phyloP scores from a whole-genome alignment of 2,888 invertebrate species.

The Acanthopleura granulata region DNA sequence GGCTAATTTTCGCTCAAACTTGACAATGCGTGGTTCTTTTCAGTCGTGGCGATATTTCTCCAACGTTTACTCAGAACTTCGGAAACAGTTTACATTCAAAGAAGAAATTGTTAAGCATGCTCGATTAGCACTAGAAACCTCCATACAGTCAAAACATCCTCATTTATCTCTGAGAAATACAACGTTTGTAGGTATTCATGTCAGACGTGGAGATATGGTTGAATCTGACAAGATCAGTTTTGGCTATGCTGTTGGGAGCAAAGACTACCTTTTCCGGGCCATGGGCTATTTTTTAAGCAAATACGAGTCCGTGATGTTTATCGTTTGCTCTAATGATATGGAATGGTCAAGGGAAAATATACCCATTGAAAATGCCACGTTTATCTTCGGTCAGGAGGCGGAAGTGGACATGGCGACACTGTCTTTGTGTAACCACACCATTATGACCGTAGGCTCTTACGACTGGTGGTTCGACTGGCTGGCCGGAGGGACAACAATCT shows the following conservation, averaged over 20 bases:
- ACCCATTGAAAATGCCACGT: background rate
- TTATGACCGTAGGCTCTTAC: constrained; percentile 64
- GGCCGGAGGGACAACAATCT: constrained; percentile 46
- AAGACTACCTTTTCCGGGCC: constrained; percentile 35
- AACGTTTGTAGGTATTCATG: constrained; percentile 38
- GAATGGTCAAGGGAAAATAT: constrained; percentile 38
- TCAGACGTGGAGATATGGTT: constrained; percentile 43
- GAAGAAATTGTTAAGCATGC: constrained; percentile 28
- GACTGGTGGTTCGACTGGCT: constrained; percentile 64
- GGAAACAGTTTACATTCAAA: constrained; percentile 39
- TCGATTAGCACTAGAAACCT: constrained; percentile 10
- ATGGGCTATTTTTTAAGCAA: constrained; percentile 38
- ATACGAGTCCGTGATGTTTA: constrained; percentile 34
- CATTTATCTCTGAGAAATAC: background rate
- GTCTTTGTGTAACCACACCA: constrained; percentile 68
- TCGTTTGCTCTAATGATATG: constrained; percentile 44
- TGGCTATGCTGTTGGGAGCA: constrained; percentile 42
- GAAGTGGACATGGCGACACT: constrained; percentile 43
- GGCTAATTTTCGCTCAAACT: background rate
- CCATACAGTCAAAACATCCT: constrained; percentile 16
- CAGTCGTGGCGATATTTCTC: constrained; percentile 52
- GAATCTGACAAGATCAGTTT: constrained; percentile 22
- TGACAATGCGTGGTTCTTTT: constrained; percentile 30
- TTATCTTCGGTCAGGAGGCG: constrained; percentile 27
- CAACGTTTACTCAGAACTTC: constrained; percentile 26